Evolutionary conservation across 2,113 vertebrate genomes (phyloP).

Genomic region (Muscicapa adusta): DNA sequence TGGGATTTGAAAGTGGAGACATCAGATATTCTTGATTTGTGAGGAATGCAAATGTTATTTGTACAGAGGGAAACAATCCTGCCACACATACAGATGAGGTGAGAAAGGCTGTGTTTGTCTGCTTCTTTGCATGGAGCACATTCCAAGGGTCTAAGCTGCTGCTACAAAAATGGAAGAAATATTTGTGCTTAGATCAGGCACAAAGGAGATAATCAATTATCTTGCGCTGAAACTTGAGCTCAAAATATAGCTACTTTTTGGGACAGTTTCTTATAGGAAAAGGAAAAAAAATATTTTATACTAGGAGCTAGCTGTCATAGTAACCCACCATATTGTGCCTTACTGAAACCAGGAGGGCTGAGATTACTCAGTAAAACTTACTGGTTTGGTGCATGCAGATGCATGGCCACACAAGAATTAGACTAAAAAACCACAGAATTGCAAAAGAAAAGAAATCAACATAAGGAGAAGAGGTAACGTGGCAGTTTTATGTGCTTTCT

Average conservation of each 20-base stretch:
- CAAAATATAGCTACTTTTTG: background rate
- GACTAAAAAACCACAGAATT: background rate
- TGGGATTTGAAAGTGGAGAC: background rate
- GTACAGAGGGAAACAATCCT: background rate
- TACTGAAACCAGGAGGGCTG: background rate
- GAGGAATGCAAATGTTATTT: background rate
- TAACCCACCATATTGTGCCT: background rate
- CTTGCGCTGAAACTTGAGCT: fast-evolving
- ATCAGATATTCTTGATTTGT: background rate
- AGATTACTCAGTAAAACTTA: background rate
- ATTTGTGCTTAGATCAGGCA: fast-evolving
- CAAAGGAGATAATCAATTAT: background rate
- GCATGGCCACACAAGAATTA: background rate
- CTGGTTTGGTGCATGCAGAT: fast-evolving
- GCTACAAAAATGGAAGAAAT: background rate
- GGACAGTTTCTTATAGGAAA: background rate
- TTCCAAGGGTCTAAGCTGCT: background rate
- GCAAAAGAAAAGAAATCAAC: background rate
- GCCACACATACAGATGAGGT: fast-evolving
- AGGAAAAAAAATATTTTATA: background rate
- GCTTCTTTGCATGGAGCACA: background rate
- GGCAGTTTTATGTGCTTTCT: background rate
- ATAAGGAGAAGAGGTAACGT: background rate
- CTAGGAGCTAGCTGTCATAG: background rate
- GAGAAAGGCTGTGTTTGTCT: background rate